Base-by-base conservation (phyloP, 2,797 vertebrate species). In the Choloepus didactylus region DNA sequence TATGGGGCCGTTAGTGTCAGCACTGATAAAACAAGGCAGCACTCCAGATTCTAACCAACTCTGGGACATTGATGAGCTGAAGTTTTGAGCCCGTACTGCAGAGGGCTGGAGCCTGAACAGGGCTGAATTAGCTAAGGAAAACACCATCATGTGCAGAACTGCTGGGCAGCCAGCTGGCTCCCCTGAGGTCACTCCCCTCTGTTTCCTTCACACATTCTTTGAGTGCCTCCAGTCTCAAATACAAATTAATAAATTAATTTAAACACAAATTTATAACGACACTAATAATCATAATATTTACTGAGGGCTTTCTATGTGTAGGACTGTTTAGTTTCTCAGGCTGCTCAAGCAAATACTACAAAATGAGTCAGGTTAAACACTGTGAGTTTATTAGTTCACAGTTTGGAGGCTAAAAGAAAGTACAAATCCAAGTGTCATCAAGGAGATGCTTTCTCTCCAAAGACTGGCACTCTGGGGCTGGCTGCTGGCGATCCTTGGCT, bases 161-260 rank as follows among this genome's bases (percentile, higher is more conserved):
- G 14, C n/a, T 41, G n/a, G 3, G 66, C 2, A 0, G 62, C 67
- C 81, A 81, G 38, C 49, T 54, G 18, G 92, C 54, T 49, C 54
- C 66, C 31, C 72, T 46, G 35, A 49, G 29, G 56, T 21, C n/a
- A 49, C 5, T 27, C 54, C 14, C 2, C n/a, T 76, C 29, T 15
- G 41, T 23, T 75, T 56, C 51, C 41, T 51, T 77, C 1, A 0
- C n/a, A n/a, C 6, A 73, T 49, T 49, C 67, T 59, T 87, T 69
- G 19, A 66, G 60, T 0, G 0, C 25, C 23, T 93, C 70, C 29
- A 6, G 35, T 54, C 82, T 69, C 77, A 59, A 86, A 41, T 81
- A n/a, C 75, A 56, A 88, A 64, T 54, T 59, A 73, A 31, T 81
- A 85, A 94, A 85, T 19, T 10, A 82, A 72, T 82, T 27, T n/a